phyloP scores from a whole-genome alignment of 1,140 invertebrate species.

The Geopemphigus sp. region DNA sequence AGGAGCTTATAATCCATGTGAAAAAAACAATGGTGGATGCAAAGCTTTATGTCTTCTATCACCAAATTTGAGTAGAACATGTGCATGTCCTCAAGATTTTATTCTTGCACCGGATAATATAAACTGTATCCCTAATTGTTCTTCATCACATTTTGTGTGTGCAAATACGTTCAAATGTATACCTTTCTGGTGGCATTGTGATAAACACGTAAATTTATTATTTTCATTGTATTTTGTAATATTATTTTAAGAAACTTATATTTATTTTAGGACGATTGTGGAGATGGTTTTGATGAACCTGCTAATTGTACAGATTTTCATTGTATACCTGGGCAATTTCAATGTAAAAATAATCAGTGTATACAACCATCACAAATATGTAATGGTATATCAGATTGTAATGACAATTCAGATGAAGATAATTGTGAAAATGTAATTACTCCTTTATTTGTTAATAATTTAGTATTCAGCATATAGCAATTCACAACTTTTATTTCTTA shows the following conservation, averaged over 20 bases:
- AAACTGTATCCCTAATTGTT: constrained; percentile 74
- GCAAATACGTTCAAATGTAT: constrained; percentile 69
- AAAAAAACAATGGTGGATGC: constrained; percentile 61
- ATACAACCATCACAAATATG: constrained; percentile 70
- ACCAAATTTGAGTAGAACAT: constrained; percentile 61
- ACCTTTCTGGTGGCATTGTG: constrained; percentile 66
- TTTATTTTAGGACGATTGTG: constrained; percentile 68
- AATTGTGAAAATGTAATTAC: constrained; percentile 52
- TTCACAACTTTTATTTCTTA: neutral
- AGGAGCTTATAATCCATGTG: constrained; percentile 58
- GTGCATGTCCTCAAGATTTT: constrained; percentile 81
- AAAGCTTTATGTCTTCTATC: constrained; percentile 74
- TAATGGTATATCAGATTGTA: constrained; percentile 68
- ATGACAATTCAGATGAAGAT: constrained; percentile 64
- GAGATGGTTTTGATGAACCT: constrained; percentile 75
- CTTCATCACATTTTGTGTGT: constrained; percentile 77
- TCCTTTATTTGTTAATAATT: neutral
- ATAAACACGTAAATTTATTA: constrained; percentile 57
- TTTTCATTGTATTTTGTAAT: constrained; percentile 3
- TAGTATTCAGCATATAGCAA: neutral
- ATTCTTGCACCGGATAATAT: constrained; percentile 65
- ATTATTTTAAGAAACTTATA: neutral
- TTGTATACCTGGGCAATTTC: constrained; percentile 75
- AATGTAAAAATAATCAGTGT: constrained; percentile 68
- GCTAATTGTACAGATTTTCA: constrained; percentile 67